Percentiles rank a stretch among this genome's conserved stretches.
phyloP scores from a whole-genome alignment of 2,113 vertebrate genomes.

The Onychorhynchus coronatus region DNA sequence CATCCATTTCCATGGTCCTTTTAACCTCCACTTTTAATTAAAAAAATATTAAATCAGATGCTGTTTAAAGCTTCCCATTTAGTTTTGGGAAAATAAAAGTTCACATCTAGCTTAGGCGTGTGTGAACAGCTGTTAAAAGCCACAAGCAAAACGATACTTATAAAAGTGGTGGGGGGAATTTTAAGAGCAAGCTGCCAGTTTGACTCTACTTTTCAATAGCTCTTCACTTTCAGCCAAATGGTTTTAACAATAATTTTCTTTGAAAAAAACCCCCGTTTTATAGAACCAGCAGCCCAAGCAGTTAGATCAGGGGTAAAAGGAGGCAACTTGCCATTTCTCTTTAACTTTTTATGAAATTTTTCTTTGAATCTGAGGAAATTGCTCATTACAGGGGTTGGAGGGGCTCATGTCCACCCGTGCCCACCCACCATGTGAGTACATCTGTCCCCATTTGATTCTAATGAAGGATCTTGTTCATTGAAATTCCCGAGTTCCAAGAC shows the following conservation, averaged over 20 bases:
- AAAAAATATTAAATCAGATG: conserved; percentile 66
- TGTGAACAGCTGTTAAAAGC: conserved; percentile 68
- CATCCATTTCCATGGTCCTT: conserved; percentile 37
- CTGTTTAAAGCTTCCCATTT: conserved; percentile 54
- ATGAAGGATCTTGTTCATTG: not conserved
- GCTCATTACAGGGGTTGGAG: conserved; percentile 33
- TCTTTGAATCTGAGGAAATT: conserved; percentile 63
- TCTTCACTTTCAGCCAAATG: conserved; percentile 50
- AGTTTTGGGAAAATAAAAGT: conserved; percentile 61
- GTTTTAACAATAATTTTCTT: conserved; percentile 61
- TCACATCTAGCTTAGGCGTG: conserved; percentile 58
- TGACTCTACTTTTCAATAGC: conserved; percentile 42
- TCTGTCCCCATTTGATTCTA: conserved; percentile 33
- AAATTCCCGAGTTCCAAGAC: not conserved
- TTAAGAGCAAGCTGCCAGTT: conserved; percentile 62
- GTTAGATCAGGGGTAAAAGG: conserved; percentile 10
- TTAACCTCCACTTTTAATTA: conserved; percentile 64
- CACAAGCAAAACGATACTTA: conserved; percentile 61
- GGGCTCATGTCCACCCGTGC: not conserved
- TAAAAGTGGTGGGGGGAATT: conserved; percentile 51
- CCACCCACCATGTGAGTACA: conserved; percentile 15
- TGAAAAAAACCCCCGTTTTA: conserved; percentile 30
- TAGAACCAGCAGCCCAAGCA: conserved; percentile 34
- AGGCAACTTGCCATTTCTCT: conserved; percentile 44
- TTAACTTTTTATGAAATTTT: conserved; percentile 58